Evolutionary conservation across 2,113 vertebrate genomes (phyloP), one percentile per base, ranked within the genome.

Genomic region (Atlantisia rogersi): DNA sequence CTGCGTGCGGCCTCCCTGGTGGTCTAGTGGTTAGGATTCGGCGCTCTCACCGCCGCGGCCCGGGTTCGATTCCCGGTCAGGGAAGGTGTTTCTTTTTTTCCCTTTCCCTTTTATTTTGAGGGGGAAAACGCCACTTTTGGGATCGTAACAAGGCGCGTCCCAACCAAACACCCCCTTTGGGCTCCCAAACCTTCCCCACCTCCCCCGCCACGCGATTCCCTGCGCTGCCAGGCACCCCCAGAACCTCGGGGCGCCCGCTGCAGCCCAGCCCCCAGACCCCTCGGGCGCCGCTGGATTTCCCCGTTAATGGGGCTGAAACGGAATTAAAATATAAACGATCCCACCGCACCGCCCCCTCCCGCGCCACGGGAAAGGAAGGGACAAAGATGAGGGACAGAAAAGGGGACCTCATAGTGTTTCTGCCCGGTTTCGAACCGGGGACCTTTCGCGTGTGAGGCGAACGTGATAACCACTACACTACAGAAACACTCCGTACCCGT

Each of bases 21-120:
- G 98, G 98, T 98, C 98, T 98, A 98, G 98, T 98, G 98, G 98
- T 98, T 98, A 98, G 98, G 98, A 98, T 98, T 98, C 98, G 98
- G 98, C 98, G 98, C 98, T 98, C 97, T 98, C 98, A 98, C 98
- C 98, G 98, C 98, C 98, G 98, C 98, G 98, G 98, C 98, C 98
- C 98, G 98, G 98, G 98, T 98, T 98, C 98, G 97, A 98, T 98
- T 98, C 98, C 98, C 97, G 98, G 98, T 97, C 98, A 98, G 98
- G 98, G 98, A 98, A 98, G 0, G 0, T 0, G 0, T 0, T 1
- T 0, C 4, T 1, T 17, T 68, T 25, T 9, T 21, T 18, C 10
- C 29, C 4, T 8, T 4, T 2, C 10, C 3, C 35, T 35, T 60
- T 37, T 21, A 6, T 22, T 19, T 26, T 6, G 1, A 6, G 24